Conservation (phyloP, 2,888 invertebrate genomes). For the Clitarchus hookeri region DNA sequence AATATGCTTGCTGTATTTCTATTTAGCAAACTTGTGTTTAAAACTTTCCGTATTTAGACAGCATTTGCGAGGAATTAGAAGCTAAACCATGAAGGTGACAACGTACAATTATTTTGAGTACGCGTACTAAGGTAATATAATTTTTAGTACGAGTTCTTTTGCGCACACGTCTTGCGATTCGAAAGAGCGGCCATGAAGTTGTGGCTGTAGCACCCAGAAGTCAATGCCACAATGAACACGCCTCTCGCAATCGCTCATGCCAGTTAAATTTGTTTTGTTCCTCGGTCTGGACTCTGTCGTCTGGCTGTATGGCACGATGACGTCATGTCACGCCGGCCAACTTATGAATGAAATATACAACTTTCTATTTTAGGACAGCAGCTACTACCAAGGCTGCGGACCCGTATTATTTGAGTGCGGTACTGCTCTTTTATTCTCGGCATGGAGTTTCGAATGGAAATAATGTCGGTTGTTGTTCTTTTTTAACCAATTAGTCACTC, state of each 20-base stretch:
- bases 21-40: no score
- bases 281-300: background rate
- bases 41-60: no score
- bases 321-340: conserved; percentile 17
- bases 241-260: background rate
- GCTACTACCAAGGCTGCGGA: background rate
- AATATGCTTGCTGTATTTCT: no score
- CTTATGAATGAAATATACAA: conserved; percentile 31
- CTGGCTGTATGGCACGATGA: background rate
- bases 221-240: background rate
- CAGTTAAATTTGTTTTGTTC: background rate
- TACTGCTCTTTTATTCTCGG: background rate
- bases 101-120: no score
- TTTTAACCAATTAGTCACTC: no score
- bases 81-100: no score
- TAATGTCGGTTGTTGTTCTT: background rate
- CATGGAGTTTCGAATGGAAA: background rate
- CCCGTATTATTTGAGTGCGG: background rate
- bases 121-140: no score
- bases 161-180: no score
- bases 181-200: no score
- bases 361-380: conserved; percentile 29
- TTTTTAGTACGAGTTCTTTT: no score
- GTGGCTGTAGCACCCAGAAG: background rate
- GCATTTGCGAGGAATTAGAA: no score